Conservation (phyloP, 1,140 invertebrate species). For the Apis dorsata region DNA sequence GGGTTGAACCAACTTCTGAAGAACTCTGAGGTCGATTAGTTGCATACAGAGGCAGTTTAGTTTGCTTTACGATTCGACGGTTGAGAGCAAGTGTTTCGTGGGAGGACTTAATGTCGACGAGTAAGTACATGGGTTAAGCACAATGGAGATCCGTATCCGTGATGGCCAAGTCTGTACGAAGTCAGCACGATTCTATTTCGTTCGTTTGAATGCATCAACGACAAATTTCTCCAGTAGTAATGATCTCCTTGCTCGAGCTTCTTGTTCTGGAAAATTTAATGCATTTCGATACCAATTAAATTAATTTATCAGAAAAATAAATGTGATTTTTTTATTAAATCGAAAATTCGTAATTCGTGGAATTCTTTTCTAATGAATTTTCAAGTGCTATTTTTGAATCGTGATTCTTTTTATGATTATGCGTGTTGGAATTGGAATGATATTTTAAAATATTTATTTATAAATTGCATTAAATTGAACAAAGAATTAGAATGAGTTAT, state of each 20-base stretch:
- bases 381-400: too few relatives aligned
- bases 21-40: not conserved
- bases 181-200: conserved; percentile 10
- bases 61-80: conserved; percentile 9
- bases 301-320: too few relatives aligned
- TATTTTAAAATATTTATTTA: too few relatives aligned
- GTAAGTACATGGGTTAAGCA: conserved; percentile 16
- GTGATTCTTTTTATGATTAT: too few relatives aligned
- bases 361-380: too few relatives aligned
- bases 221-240: conserved; percentile 5
- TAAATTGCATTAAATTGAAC: too few relatives aligned
- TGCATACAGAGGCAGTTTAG: not conserved
- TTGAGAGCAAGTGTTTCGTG: conserved; percentile 12
- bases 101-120: conserved; percentile 11
- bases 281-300: not conserved
- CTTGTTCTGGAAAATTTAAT: not conserved
- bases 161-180: conserved; percentile 21
- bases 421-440: too few relatives aligned
- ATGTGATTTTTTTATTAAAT: too few relatives aligned
- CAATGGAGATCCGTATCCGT: conserved; percentile 33
- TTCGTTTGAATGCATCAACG: not conserved
- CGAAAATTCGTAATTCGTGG: too few relatives aligned
- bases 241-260: not conserved
- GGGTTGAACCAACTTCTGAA: not conserved
- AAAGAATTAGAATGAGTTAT: too few relatives aligned